Conservation (phyloP, 2,888 invertebrate species). For the Archips xylosteana region DNA sequence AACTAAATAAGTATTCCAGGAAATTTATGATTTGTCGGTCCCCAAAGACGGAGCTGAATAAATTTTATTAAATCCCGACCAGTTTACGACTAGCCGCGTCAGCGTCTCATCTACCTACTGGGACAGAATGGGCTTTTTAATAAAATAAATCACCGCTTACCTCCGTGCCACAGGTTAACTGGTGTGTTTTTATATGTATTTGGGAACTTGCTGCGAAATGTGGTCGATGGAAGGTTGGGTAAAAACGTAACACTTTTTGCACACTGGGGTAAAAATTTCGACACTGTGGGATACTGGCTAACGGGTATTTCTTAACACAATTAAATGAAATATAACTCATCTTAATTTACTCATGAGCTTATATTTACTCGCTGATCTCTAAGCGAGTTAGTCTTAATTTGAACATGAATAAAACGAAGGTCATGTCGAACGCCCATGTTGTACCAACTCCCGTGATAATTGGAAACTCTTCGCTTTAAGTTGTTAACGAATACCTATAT, state of each 20-base stretch:
- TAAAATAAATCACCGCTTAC: conserved; percentile 72
- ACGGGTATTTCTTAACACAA: too few relatives aligned
- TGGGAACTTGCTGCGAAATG: conserved; percentile 7
- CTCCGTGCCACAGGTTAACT: conserved; percentile 22
- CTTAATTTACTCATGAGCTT: too few relatives aligned
- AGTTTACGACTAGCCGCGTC: conserved; percentile 79
- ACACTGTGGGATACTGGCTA: too few relatives aligned
- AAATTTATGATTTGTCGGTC: conserved; percentile 82
- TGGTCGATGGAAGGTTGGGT: neutral
- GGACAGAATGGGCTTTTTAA: conserved; percentile 70
- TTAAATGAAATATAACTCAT: too few relatives aligned
- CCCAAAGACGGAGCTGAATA: conserved; percentile 78
- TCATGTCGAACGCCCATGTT: too few relatives aligned
- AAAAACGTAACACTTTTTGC: neutral
- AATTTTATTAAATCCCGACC: conserved; percentile 82
- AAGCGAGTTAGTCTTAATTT: too few relatives aligned
- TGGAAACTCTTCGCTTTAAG: too few relatives aligned
- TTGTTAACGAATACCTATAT: too few relatives aligned
- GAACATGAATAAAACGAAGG: too few relatives aligned
- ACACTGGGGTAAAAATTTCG: neutral
- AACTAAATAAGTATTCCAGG: conserved; percentile 81
- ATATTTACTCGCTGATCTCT: too few relatives aligned
- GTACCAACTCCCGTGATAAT: too few relatives aligned
- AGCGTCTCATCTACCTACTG: conserved; percentile 63
- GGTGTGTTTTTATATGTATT: conserved; percentile 27